Evolutionary conservation across 1,140 invertebrate species (phyloP).

Genomic region (Prorops nasuta): DNA sequence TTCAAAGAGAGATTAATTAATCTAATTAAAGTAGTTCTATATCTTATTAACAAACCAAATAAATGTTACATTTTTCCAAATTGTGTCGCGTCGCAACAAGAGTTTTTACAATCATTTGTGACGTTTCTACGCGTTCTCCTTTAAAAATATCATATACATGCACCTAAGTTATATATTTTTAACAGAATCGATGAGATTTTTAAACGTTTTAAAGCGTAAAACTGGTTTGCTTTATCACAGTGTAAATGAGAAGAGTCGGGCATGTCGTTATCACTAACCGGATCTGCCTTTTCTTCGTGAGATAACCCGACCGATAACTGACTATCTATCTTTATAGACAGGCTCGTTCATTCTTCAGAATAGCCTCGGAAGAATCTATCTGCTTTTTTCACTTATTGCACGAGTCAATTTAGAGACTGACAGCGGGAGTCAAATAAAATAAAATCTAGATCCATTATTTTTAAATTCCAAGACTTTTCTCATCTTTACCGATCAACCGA

Average conservation of each 20-base stretch:
- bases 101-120: not conserved
- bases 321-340: not conserved
- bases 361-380: too few species aligned
- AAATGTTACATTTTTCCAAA: too few species aligned
- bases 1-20: too few species aligned
- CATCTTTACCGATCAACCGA: too few species aligned
- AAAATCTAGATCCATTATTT: too few species aligned
- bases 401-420: too few species aligned
- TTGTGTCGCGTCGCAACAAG: not conserved
- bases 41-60: too few species aligned
- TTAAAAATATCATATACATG: not conserved
- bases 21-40: too few species aligned
- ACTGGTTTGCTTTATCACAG: constrained; percentile 14
- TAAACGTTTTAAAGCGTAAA: too few species aligned
- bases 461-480: too few species aligned
- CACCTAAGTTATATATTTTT: not conserved
- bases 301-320: constrained; percentile 10
- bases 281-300: constrained; percentile 5
- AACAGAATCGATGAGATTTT: not conserved
- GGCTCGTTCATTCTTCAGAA: not conserved
- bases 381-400: too few species aligned
- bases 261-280: constrained; percentile 12
- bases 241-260: constrained; percentile 9
- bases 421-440: too few species aligned
- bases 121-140: not conserved